Percentiles rank a stretch among this genome's conserved stretches.
Conservation (phyloP, 2,113 vertebrate genomes). For the Nannospalax galili region DNA sequence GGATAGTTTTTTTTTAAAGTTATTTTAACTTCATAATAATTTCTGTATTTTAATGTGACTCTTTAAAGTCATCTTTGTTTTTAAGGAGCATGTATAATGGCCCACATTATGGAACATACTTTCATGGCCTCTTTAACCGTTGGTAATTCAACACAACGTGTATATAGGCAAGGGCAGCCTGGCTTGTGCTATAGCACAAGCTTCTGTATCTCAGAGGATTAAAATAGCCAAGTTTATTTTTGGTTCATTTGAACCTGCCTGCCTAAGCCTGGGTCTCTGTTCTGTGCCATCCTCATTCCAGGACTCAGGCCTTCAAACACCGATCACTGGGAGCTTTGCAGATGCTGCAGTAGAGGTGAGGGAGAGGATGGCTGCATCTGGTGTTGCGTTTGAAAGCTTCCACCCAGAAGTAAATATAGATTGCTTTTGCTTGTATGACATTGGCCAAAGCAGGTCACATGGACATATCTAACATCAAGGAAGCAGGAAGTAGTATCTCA, state of each 20-base stretch:
- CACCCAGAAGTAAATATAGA: neutral
- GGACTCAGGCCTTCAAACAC: neutral
- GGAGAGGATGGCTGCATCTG: neutral
- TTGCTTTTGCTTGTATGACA: neutral
- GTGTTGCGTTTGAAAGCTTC: neutral
- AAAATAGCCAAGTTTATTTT: neutral
- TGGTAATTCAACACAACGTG: neutral
- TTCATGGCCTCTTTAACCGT: neutral
- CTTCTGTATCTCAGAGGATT: neutral
- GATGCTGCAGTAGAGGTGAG: neutral
- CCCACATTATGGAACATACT: neutral
- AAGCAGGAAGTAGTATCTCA: neutral
- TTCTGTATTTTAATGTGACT: neutral
- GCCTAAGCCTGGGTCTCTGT: neutral
- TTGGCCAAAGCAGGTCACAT: neutral
- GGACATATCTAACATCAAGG: neutral
- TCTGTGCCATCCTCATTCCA: neutral
- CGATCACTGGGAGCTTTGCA: neutral
- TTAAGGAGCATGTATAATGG: neutral
- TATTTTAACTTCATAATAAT: neutral
- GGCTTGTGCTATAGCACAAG: neutral
- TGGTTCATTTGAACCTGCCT: neutral
- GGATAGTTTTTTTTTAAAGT: constrained; percentile 10
- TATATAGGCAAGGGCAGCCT: neutral
- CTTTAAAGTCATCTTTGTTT: neutral